Percentiles rank a stretch among this genome's conserved stretches.
Conservation (phyloP, 2,888 invertebrate species). For the Sicus ferrugineus region DNA sequence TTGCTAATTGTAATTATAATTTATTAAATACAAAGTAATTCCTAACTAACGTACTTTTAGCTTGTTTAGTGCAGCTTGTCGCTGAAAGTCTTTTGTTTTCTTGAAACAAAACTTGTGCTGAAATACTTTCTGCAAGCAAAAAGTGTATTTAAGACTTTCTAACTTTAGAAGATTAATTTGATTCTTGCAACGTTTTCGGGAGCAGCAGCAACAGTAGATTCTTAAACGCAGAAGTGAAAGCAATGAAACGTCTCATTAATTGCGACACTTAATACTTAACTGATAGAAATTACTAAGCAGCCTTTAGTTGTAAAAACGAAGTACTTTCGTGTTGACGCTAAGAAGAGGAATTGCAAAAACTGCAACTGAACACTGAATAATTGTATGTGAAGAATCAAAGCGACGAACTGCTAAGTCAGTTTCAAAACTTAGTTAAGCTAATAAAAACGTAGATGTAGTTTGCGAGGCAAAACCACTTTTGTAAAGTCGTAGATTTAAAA, state of each 20-base stretch:
- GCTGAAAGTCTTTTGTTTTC: not conserved
- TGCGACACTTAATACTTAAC: conserved; percentile 21
- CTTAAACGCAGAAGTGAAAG: too few relatives aligned
- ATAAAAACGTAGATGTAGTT: conserved; percentile 12
- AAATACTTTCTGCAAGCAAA: not conserved
- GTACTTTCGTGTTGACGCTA: too few relatives aligned
- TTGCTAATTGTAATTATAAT: conserved; percentile 31
- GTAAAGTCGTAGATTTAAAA: not conserved
- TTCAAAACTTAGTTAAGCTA: not conserved
- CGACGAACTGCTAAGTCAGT: not conserved
- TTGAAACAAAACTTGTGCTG: not conserved
- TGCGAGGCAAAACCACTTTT: conserved; percentile 19
- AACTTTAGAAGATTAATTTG: too few relatives aligned
- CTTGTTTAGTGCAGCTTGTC: conserved; percentile 2
- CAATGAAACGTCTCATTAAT: too few relatives aligned
- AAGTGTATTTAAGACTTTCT: too few relatives aligned
- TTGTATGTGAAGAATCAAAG: not conserved
- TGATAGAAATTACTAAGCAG: not conserved
- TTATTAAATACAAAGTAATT: conserved; percentile 5
- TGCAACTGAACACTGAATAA: not conserved
- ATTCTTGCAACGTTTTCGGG: too few relatives aligned
- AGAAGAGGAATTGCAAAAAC: not conserved
- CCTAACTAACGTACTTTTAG: conserved; percentile 17
- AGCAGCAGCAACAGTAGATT: too few relatives aligned
- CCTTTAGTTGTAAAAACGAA: too few relatives aligned